Conservation (phyloP, 1,140 invertebrate genomes). For the Papilio dardanus region DNA sequence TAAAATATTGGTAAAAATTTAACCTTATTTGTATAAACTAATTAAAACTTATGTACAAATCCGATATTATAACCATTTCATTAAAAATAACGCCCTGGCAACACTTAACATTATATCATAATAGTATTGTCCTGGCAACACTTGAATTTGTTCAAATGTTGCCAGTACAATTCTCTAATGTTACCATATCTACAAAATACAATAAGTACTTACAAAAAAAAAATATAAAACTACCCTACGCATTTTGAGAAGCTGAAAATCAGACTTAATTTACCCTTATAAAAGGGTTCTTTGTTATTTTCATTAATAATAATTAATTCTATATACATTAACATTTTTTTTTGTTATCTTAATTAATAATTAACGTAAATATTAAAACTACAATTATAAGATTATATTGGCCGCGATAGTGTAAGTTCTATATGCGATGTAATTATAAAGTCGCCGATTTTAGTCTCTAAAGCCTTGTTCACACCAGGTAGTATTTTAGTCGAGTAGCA, state of each 20-base stretch:
- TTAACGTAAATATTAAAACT: not conserved
- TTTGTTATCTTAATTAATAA: not conserved
- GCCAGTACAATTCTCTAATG: too few relatives aligned
- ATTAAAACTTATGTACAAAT: constrained; percentile 11
- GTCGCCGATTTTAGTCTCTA: too few relatives aligned
- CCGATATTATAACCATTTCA: not conserved
- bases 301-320: not conserved
- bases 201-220: constrained; percentile 1
- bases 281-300: not conserved
- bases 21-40: not conserved
- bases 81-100: not conserved
- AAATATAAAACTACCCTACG: not conserved
- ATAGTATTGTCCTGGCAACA: too few relatives aligned
- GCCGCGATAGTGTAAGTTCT: too few relatives aligned
- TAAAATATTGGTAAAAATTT: not conserved
- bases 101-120: not conserved
- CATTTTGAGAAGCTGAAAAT: constrained; percentile 4
- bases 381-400: not conserved
- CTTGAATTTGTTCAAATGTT: too few relatives aligned
- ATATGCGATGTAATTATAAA: too few relatives aligned
- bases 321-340: not conserved
- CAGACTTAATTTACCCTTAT: constrained; percentile 9
- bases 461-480: too few relatives aligned
- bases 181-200: not conserved
- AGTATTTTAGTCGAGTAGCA: too few relatives aligned